Evolutionary conservation across 2,888 invertebrate genomes (phyloP).

Genomic region (Leistus spinibarbis): DNA sequence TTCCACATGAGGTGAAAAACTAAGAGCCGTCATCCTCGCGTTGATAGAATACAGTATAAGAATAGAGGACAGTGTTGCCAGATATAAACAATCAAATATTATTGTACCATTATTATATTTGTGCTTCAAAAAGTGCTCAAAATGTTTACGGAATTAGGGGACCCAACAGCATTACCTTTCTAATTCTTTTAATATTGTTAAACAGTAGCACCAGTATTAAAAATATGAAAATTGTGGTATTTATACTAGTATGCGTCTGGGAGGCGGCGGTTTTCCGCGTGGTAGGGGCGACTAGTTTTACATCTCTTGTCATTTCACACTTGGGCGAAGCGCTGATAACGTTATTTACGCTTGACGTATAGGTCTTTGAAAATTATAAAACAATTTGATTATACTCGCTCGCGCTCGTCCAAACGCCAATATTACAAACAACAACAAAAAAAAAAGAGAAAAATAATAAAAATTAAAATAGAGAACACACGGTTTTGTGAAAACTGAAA

Average conservation of each 20-base stretch:
- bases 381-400: conserved; percentile 27
- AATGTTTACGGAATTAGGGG: too few relatives aligned
- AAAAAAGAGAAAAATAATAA: too few relatives aligned
- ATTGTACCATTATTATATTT: too few relatives aligned
- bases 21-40: conserved; percentile 2
- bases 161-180: too few relatives aligned
- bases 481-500: conserved; percentile 24
- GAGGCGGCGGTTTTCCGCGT: too few relatives aligned
- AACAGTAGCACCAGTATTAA: too few relatives aligned
- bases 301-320: conserved; percentile 34
- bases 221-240: too few relatives aligned
- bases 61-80: too few relatives aligned
- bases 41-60: too few relatives aligned
- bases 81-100: too few relatives aligned
- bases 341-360: conserved; percentile 26
- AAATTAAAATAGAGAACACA: conserved; percentile 1
- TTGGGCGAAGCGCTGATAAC: conserved; percentile 24
- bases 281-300: background rate
- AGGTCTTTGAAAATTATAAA: conserved; percentile 39
- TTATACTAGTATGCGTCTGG: background rate
- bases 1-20: conserved; percentile 28
- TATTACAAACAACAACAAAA: conserved; percentile 27
- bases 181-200: too few relatives aligned
- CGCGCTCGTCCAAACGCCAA: conserved; percentile 10
- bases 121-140: too few relatives aligned